Percentiles rank a stretch among this genome's conserved stretches.
phyloP scores from a whole-genome alignment of 1,140 invertebrate genomes.

The Episyrphus balteatus region DNA sequence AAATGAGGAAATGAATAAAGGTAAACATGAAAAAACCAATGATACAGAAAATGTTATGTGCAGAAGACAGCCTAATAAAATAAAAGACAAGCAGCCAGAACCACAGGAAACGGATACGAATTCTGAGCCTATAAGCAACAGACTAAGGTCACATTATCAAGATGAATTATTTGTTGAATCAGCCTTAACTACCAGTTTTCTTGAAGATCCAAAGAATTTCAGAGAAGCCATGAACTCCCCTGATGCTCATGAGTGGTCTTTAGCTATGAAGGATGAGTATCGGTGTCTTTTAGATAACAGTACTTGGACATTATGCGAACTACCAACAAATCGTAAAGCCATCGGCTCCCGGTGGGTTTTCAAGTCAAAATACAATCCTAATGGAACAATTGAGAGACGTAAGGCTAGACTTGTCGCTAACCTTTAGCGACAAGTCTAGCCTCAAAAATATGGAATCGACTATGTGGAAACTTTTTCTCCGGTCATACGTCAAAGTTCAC shows the following conservation, averaged over 20 bases:
- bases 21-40: too few relatives aligned
- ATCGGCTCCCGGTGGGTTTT: too few relatives aligned
- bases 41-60: not conserved
- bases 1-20: too few relatives aligned
- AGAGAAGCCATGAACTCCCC: not conserved
- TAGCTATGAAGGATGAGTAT: too few relatives aligned
- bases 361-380: too few relatives aligned
- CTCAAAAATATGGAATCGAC: slow-evolving; percentile 22
- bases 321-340: too few relatives aligned
- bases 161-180: not conserved
- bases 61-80: not conserved
- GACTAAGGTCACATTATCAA: not conserved
- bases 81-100: not conserved
- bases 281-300: too few relatives aligned
- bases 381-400: too few relatives aligned
- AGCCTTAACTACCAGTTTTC: not conserved
- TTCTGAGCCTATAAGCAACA: not conserved
- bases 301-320: too few relatives aligned
- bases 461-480: slow-evolving; percentile 32
- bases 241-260: not conserved
- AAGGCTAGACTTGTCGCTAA: too few relatives aligned
- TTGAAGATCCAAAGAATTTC: not conserved
- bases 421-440: too few relatives aligned
- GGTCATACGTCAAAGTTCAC: slow-evolving; percentile 12
- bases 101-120: not conserved